phyloP scores from a whole-genome alignment of 1,140 invertebrate species.

The Drosophila sucinea region DNA sequence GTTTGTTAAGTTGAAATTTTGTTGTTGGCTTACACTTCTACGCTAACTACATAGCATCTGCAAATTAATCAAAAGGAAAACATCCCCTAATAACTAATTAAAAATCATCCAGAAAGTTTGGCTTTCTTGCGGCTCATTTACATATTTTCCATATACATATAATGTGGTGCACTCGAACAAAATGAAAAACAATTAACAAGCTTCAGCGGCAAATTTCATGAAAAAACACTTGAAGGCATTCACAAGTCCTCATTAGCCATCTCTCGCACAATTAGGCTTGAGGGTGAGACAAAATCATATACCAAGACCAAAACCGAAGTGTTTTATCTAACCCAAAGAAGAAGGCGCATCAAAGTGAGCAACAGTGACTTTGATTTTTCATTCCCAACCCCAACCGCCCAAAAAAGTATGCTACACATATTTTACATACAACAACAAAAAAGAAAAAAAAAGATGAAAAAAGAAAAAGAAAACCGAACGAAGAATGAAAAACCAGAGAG shows the following conservation, averaged over 20 bases:
- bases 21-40: not conserved
- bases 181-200: constrained; percentile 58
- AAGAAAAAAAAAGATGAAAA: constrained; percentile 12
- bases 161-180: constrained; percentile 37
- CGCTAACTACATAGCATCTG: not conserved
- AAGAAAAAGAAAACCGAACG: not conserved
- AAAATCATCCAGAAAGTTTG: constrained; percentile 10
- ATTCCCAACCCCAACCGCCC: not conserved
- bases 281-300: constrained; percentile 27
- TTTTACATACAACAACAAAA: constrained; percentile 44
- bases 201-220: constrained; percentile 13
- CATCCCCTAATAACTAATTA: constrained; percentile 11
- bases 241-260: constrained; percentile 52
- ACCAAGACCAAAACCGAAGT: constrained; percentile 31
- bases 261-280: constrained; percentile 56
- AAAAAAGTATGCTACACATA: constrained; percentile 33
- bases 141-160: not conserved
- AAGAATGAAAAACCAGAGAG: constrained; percentile 14
- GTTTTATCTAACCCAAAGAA: constrained; percentile 50
- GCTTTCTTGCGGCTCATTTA: not conserved
- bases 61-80: constrained; percentile 7
- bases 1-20: constrained; percentile 10
- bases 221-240: constrained; percentile 23
- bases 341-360: constrained; percentile 42
- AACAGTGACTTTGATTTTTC: constrained; percentile 66